Percentiles rank a stretch among this genome's conserved stretches.
These are phyloP conservation scores for Macrotus californicus DNA, from an alignment of 2,113 vertebrate species.

Conservation along the genomic window DNA sequence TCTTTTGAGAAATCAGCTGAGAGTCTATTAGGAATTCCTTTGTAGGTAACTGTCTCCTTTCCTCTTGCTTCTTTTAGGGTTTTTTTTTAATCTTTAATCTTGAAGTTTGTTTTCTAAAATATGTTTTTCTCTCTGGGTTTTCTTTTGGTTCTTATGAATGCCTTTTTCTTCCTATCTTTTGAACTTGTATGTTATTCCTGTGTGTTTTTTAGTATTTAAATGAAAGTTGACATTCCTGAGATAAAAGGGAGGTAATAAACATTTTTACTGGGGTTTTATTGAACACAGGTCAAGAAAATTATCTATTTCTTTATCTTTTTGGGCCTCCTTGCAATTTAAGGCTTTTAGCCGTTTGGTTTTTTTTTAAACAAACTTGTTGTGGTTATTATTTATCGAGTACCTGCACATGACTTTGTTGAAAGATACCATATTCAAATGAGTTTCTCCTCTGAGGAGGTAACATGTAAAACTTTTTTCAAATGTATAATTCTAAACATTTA, in stretches of 20 bases:
- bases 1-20: too few species aligned
- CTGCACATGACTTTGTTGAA: background rate
- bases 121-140: background rate
- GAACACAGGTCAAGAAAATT: background rate
- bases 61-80: too few species aligned
- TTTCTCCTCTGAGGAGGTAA: background rate
- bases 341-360: background rate
- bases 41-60: too few species aligned
- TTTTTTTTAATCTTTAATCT: too few species aligned
- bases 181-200: background rate
- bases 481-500: background rate
- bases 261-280: background rate
- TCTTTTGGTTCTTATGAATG: background rate
- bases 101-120: background rate
- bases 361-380: background rate
- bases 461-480: background rate
- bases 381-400: background rate
- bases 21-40: too few species aligned
- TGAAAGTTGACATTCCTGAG: background rate
- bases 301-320: background rate
- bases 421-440: background rate
- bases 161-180: background rate
- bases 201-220: background rate
- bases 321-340: background rate
- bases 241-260: background rate